A percentile compares a stretch with the other conserved stretches of the same genome.
Conservation (phyloP, 2,888 invertebrate genomes). For the Drosophila prolongata region DNA sequence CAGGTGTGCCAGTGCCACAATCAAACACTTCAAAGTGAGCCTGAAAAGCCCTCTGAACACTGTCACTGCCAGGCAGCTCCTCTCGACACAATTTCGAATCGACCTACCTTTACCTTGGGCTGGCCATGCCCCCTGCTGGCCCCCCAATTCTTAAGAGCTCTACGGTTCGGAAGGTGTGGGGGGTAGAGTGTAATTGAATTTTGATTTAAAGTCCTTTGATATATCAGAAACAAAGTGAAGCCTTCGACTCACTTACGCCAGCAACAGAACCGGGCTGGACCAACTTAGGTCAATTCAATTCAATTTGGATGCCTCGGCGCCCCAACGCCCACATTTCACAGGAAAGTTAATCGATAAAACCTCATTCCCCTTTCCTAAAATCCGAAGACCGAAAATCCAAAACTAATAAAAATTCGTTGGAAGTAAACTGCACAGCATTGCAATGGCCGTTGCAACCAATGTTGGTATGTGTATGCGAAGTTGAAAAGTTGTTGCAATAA, state of each 20-base stretch:
- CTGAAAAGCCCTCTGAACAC: conserved; percentile 43
- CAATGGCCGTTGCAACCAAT: too few relatives aligned
- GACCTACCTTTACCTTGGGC: background rate
- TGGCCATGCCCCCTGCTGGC: conserved; percentile 5
- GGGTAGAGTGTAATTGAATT: conserved; percentile 79
- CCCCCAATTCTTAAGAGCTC: conserved; percentile 62
- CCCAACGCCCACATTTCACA: conserved; percentile 45
- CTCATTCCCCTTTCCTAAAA: background rate
- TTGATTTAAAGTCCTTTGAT: conserved; percentile 82
- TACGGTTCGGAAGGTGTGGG: conserved; percentile 19
- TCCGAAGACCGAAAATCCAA: conserved; percentile 27
- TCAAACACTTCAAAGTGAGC: conserved; percentile 49
- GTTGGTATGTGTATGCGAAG: conserved; percentile 33
- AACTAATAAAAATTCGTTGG: conserved; percentile 67
- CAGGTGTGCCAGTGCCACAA: conserved; percentile 31
- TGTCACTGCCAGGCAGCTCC: conserved; percentile 46
- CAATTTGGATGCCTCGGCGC: conserved; percentile 21
- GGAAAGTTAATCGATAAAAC: conserved; percentile 69
- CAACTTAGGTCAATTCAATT: conserved; percentile 17
- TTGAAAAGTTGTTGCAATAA: conserved; percentile 70
- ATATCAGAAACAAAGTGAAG: conserved; percentile 67
- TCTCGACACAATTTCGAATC: conserved; percentile 39
- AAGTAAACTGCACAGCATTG: conserved; percentile 24
- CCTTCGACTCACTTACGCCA: conserved; percentile 29
- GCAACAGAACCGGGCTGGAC: conserved; percentile 24